Evolutionary conservation across 2,888 invertebrate genomes (phyloP).

Genomic region (Stenurella melanura): DNA sequence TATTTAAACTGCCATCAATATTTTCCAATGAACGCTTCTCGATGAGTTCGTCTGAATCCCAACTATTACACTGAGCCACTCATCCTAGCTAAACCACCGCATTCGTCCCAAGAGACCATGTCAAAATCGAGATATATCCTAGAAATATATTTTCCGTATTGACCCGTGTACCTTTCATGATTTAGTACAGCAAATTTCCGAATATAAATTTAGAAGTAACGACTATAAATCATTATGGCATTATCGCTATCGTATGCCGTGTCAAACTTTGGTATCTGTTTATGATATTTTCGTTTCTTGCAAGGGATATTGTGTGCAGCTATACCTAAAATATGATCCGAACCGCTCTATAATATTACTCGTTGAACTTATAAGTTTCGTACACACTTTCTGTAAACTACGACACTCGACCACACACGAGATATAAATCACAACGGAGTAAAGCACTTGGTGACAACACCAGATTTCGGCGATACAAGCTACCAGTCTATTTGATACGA

Average conservation of each 20-base stretch:
- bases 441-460: constrained; percentile 68
- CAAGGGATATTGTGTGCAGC: constrained; percentile 9
- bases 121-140: neutral
- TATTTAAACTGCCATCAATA: too few species aligned
- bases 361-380: constrained; percentile 33
- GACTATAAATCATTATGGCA: constrained; percentile 4
- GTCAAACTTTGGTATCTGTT: constrained; percentile 28
- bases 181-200: constrained; percentile 22
- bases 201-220: constrained; percentile 23
- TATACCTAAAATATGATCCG: constrained; percentile 27
- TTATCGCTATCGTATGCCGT: neutral
- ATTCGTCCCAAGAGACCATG: neutral
- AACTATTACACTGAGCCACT: too few species aligned
- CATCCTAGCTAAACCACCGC: too few species aligned
- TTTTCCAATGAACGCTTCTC: too few species aligned
- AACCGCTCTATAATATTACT: constrained; percentile 27
- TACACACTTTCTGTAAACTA: constrained; percentile 64
- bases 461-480: constrained; percentile 69
- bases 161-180: constrained; percentile 3
- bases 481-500: constrained; percentile 61
- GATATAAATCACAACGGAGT: constrained; percentile 65
- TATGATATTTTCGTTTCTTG: constrained; percentile 36
- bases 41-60: too few species aligned
- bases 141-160: neutral
- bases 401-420: constrained; percentile 65